Conservation (phyloP, 2,797 vertebrate genomes). For the Choloepus didactylus region DNA sequence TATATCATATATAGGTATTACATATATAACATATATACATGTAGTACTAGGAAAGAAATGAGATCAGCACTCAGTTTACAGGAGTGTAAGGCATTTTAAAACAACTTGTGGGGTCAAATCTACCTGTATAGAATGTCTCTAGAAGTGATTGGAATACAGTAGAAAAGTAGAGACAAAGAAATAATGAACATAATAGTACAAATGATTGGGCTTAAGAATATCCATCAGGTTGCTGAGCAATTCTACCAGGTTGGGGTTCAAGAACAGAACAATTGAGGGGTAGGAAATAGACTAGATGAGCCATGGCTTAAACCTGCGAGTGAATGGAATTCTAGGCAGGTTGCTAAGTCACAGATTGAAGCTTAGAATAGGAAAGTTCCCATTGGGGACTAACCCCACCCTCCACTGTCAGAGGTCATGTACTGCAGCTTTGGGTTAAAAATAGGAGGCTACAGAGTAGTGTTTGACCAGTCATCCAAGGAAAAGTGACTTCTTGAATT, state of each 20-base stretch:
- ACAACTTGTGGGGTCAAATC: background rate
- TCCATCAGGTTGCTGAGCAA: background rate
- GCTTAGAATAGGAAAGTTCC: background rate
- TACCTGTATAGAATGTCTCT: background rate
- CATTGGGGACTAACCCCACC: background rate
- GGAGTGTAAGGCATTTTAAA: background rate
- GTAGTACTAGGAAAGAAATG: background rate
- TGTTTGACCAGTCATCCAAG: background rate
- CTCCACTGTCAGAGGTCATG: fast-evolving
- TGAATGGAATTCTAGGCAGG: background rate
- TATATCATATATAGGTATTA: too few species aligned
- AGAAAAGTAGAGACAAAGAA: background rate
- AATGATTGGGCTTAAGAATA: background rate
- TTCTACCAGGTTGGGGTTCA: background rate
- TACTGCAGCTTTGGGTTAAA: background rate
- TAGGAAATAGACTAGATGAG: background rate
- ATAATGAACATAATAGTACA: background rate
- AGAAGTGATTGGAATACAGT: background rate
- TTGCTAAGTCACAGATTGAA: background rate
- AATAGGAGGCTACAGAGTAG: background rate
- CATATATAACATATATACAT: too few species aligned
- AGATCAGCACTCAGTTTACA: background rate
- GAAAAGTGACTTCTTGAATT: background rate
- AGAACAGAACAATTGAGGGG: background rate
- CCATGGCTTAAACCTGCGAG: fast-evolving